Evolutionary conservation across 1,140 invertebrate species (phyloP), one percentile per base, ranked within the genome.

Genomic region (Chrysoperla carnea): DNA sequence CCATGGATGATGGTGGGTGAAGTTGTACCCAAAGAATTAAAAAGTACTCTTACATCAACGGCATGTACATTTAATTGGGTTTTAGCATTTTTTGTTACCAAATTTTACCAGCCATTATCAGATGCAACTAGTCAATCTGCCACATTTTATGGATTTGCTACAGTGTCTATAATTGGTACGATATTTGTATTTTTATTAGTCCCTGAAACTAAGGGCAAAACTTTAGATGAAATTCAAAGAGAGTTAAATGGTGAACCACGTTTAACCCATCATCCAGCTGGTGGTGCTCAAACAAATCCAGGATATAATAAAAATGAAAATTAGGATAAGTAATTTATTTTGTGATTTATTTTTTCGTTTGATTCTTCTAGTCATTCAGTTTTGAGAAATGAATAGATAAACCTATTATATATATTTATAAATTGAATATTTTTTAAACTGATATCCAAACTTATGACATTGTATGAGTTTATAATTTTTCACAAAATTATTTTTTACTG

Each of bases 181-280:
- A 40, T 83, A 4, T 84, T 92, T 48, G 74, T 88, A n/a, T 75
- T 73, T 47, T 67, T 83, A 37, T 56, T 84, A 12, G 73, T 93
- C 6, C 84, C 87, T 0, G 90, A 95, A 62, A 94, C 89, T 0
- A 92, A 91, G 64, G 88, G 87, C 8, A 88, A 86, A 59, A 77
- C 75, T 33, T 62, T 90, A 5, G 81, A 90, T 40, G 78, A 92
- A 60, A 86, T 94, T 52, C 80, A 83, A 58, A 52, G 60, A 4
- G 63, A 77, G 49, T 56, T 84, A 12, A 61, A 57, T 27, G 56
- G 62, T 12, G 52, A 58, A 5, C 17, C 17, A 23, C 17, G 2
- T 23, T 5, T 23, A 23, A 23, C 17, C 5, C 17, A 23, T 23
- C 17, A 23, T 23, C 17, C 17, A 3, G 17, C 17, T 23, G 17